Evolutionary conservation across 2,888 invertebrate genomes (phyloP), one percentile per base, ranked within the genome.

Genomic region (Merodon equestris): DNA sequence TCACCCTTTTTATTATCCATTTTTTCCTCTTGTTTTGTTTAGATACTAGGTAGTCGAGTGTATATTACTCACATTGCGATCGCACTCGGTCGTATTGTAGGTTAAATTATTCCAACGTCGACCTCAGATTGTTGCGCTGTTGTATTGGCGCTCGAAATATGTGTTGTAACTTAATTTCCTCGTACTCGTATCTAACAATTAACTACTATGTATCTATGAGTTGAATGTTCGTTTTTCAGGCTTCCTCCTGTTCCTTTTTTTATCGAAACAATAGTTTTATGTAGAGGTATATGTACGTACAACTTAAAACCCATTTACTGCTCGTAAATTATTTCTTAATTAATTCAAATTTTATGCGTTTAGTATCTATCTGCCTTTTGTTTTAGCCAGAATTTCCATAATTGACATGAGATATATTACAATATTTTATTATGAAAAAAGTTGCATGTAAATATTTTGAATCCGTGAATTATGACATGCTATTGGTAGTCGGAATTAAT

Each of bases 71-170:
- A 70, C 36, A 27, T 27, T 27, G 27, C 7, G 27, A 4, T 27
- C 27, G 7, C 7, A 27, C 27, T 7, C 27, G 27, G 27, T 27
- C 40, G 38, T 53, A 51, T 71, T 72, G 72, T 72, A 58, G 72
- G 77, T 73, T 73, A 77, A 77, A 77, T 73, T 72, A 77, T 77
- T 77, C 73, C 61, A 73, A 63, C 42, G 61, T 58, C 72, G 76
- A 77, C 76, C 76, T 72, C 66, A 50, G 76, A 66, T 66, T 67
- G 71, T 67, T 40, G 66, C 63, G 47, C 13, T 51, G 36, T 36
- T 75, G 53, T 67, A 60, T 54, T 70, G 64, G 34, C 54, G 75
- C 45, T 48, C 54, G n/a, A 44, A 57, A 61, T 47, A 18, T 63
- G 19, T 75, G 17, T 48, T 57, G 44, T 48, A 53, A 54, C 63